These are phyloP conservation scores for Tapera naevia DNA, from an alignment of 2,797 vertebrate species.

Conservation along the genomic window DNA sequence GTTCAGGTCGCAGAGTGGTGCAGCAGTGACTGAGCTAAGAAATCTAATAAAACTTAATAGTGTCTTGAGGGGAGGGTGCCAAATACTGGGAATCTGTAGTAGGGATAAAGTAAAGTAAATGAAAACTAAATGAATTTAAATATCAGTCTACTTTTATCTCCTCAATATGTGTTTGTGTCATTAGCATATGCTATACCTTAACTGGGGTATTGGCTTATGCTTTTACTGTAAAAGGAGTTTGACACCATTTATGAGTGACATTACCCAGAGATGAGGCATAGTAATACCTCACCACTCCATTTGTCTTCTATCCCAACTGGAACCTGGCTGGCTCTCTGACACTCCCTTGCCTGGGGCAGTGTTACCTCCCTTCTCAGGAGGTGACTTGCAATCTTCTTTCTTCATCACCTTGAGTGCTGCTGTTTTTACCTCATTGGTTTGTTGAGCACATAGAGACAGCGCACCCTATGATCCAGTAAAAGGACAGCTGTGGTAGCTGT, in stretches of 20 bases:
- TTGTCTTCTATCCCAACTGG: background rate
- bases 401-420: background rate
- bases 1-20: background rate
- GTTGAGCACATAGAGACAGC: fast-evolving
- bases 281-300: background rate
- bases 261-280: background rate
- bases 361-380: background rate
- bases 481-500: background rate
- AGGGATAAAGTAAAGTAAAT: background rate
- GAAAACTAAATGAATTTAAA: background rate
- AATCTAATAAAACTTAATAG: background rate
- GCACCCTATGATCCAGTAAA: background rate
- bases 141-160: background rate
- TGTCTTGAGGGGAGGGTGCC: background rate
- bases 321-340: background rate
- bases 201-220: background rate
- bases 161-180: background rate
- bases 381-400: background rate
- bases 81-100: background rate
- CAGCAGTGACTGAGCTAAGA: background rate
- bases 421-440: fast-evolving
- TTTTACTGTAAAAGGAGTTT: background rate
- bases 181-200: background rate
- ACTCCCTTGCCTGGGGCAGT: background rate
- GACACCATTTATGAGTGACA: background rate